These are phyloP conservation scores for Meandrusa payeni DNA, from an alignment of 2,888 invertebrate species.

Conservation along the genomic window DNA sequence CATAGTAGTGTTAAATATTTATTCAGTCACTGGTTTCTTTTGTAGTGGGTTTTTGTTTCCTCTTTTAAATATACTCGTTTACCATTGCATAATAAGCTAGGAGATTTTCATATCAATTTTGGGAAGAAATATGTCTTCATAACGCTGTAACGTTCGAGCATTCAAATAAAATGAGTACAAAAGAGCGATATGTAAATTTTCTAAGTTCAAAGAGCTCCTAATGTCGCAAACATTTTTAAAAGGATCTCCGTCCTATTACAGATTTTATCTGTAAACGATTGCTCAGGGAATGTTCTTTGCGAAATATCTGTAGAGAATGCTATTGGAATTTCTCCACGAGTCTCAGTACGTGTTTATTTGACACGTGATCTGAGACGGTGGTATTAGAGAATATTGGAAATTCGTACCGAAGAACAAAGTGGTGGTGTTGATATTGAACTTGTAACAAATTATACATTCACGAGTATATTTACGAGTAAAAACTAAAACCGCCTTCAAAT, in stretches of 20 bases:
- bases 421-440: too few species aligned
- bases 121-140: neutral
- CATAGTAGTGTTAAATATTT: too few species aligned
- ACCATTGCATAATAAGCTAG: too few species aligned
- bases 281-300: conserved; percentile 18
- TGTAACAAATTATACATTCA: too few species aligned
- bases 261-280: conserved; percentile 24
- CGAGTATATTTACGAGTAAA: too few species aligned
- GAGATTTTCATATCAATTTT: too few species aligned
- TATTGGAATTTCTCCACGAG: conserved; percentile 23
- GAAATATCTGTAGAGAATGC: conserved; percentile 20
- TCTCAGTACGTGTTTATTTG: conserved; percentile 15
- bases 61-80: too few species aligned
- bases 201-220: conserved; percentile 18
- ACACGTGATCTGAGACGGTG: conserved; percentile 11
- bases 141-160: conserved; percentile 1
- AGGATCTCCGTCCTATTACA: conserved; percentile 19
- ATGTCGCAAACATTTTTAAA: conserved; percentile 23
- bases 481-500: too few species aligned
- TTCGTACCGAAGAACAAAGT: conserved; percentile 3
- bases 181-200: conserved; percentile 21
- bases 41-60: too few species aligned
- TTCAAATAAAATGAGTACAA: conserved; percentile 18
- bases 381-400: conserved; percentile 16
- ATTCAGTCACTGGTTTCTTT: too few species aligned